Base-by-base conservation (phyloP, 2,888 invertebrate species). In the Diarsia dahlii region DNA sequence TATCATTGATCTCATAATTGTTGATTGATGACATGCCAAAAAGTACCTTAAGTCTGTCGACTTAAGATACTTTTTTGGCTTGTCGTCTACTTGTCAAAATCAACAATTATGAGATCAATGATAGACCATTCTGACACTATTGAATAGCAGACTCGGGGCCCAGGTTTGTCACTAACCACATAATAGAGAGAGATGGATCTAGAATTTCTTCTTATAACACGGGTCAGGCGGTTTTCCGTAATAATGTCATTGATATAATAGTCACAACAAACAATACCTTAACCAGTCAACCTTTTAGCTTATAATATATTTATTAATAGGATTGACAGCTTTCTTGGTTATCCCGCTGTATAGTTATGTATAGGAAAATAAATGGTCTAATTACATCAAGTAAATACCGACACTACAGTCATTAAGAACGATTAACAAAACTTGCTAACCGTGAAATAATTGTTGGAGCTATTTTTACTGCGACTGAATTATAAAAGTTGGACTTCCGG, bases 401-500 rank as follows among this genome's bases (percentile, higher is more conserved):
- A 13, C 52, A 74, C 45, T 45, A 18, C 23, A 5, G 76, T 76
- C 34, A 68, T 78, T 60, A 65, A 13, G 54, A 60, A 65, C 69
- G 48, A 78, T 69, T 69, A 58, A 84, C 65, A 64, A 70, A 78
- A 69, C 60, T 28, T 23, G 65, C 3, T 83, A 56, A 58, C 83
- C 78, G 34, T 80, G 84, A 62, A 80, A 66, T 78, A 77, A 83
- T 54, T 78, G 83, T 69, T 50, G 68, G 52, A 66, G 78, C 20
- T 66, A 50, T 76, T 68, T 74, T 80, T 75, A 63, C 34, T 28
- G 46, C 23, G 13, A 58, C n/a, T 18, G 56, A 58, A 58, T 67
- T 62, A 50, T 67, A 63, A 48, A 18, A 64, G 64, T 82, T 62
- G 10, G 76, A 23, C 67, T 79, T 79, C 78, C 82, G 63, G 63